Conservation (phyloP, 1,140 invertebrate species). For the Orussus abietinus region DNA sequence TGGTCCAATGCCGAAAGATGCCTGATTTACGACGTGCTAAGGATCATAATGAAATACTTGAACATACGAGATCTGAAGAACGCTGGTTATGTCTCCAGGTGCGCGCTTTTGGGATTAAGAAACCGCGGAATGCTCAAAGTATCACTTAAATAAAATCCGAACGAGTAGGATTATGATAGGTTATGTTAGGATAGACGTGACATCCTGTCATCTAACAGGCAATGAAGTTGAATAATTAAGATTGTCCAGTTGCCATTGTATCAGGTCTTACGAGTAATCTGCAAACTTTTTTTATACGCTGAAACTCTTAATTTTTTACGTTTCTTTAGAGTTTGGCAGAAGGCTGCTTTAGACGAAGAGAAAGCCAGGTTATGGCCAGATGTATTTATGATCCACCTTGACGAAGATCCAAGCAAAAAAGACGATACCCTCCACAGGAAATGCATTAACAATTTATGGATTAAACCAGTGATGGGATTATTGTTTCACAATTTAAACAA, state of each 20-base stretch:
- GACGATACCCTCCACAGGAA: not conserved
- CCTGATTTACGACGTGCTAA: conserved; percentile 42
- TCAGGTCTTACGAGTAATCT: not conserved
- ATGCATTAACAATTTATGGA: conserved; percentile 22
- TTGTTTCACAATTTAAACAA: conserved; percentile 14
- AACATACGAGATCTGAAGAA: conserved; percentile 31
- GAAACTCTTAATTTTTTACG: conserved; percentile 4
- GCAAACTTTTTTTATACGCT: not conserved
- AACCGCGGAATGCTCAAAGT: too few species aligned
- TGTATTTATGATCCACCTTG: conserved; percentile 8
- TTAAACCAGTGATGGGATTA: conserved; percentile 33
- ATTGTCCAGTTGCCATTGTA: too few species aligned
- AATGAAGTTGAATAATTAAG: too few species aligned
- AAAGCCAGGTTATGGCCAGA: conserved; percentile 18
- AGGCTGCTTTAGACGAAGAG: conserved; percentile 30
- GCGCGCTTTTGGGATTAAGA: not conserved
- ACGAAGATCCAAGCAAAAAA: conserved; percentile 10
- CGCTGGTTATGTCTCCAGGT: conserved; percentile 41
- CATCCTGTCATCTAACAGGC: conserved; percentile 1
- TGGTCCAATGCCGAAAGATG: not conserved
- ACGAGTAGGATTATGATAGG: conserved; percentile 1
- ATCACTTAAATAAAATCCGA: conserved; percentile 1
- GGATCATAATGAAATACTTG: conserved; percentile 41
- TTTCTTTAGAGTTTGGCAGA: conserved; percentile 34
- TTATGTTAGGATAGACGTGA: not conserved